Base-by-base conservation (phyloP, 2,888 invertebrate species). In the Hartigia nigra region DNA sequence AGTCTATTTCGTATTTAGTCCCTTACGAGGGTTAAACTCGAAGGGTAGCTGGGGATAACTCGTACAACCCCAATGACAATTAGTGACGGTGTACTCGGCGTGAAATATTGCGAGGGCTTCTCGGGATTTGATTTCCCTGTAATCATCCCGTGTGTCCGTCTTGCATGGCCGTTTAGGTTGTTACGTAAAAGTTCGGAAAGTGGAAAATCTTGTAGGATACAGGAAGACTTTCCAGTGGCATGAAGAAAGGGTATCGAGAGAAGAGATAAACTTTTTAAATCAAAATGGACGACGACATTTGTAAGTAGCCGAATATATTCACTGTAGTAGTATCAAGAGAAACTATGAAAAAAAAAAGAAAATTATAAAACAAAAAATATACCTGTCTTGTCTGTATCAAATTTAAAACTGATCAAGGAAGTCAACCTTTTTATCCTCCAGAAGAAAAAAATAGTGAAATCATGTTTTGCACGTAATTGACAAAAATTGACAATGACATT, bases 241-340 rank as follows among this genome's bases (percentile, higher is more conserved):
- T 72, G 69, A 31, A 72, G 72, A 35, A 72, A 34, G 75, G 31
- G 75, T 36, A 14, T 72, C 70, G 34, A 75, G 75, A 34, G 34
- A 75, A 79, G 77, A 74, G 32, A 32, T 74, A 36, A 69, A 78
- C 70, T 78, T 79, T 77, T 78, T 69, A 39, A 76, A 74, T 70
- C 74, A 84, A 34, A 55, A 87, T 87, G 87, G 87, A 86, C 69
- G 85, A 87, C 81, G 87, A 83, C 78, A 87, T 87, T 80, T 87
- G 87, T 87, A 81, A 87, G 87, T 87, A 87, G 70, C 69, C 72
- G 55, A 23, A 55, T 55, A 75, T 76, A 78, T 77, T 76, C 76
- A 34, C 14, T 39, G 74, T 3, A 72, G 32, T 32, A 72, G 31
- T 12, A 31, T 14, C 3, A 72, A 72, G 72, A 72, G n/a, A 31